phyloP scores from a whole-genome alignment of 64 coral and sea anemone genomes.

The Platygyra sinensis region DNA sequence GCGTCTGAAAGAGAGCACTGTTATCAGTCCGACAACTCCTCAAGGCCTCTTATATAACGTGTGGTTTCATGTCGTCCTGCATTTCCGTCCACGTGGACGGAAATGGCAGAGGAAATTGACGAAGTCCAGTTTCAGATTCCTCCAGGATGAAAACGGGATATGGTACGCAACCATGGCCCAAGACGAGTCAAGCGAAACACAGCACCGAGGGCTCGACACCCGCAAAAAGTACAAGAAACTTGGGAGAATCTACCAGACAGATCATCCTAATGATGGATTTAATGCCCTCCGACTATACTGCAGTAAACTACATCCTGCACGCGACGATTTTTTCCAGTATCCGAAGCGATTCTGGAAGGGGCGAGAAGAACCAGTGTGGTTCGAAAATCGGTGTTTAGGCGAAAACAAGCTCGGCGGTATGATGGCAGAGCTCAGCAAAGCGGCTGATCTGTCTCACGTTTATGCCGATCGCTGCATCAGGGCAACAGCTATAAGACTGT shows the following conservation, averaged over 20 bases:
- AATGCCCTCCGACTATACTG: slow-evolving; percentile 10
- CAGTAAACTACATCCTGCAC: neutral
- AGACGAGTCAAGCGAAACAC: neutral
- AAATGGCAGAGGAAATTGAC: neutral
- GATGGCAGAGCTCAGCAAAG: too few species aligned
- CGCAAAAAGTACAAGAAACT: too few species aligned
- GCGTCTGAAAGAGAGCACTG: neutral
- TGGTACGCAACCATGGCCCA: too few species aligned
- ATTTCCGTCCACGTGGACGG: neutral
- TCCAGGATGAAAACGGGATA: too few species aligned
- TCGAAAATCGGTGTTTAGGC: slow-evolving; percentile 10
- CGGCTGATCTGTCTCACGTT: neutral
- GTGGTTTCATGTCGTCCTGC: neutral
- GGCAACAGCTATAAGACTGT: neutral
- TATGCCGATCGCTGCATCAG: slow-evolving; percentile 27
- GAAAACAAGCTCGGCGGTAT: neutral
- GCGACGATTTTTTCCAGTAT: slow-evolving; percentile 18
- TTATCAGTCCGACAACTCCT: neutral
- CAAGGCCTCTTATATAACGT: neutral
- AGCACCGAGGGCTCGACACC: neutral
- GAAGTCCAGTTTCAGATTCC: neutral
- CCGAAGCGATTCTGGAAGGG: neutral
- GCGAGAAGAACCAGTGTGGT: slow-evolving; percentile 20
- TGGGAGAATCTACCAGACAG: slow-evolving; percentile 17
- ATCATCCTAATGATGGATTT: neutral